phyloP scores from a whole-genome alignment of 1,140 invertebrate species.

The Dendrolimus kikuchii region DNA sequence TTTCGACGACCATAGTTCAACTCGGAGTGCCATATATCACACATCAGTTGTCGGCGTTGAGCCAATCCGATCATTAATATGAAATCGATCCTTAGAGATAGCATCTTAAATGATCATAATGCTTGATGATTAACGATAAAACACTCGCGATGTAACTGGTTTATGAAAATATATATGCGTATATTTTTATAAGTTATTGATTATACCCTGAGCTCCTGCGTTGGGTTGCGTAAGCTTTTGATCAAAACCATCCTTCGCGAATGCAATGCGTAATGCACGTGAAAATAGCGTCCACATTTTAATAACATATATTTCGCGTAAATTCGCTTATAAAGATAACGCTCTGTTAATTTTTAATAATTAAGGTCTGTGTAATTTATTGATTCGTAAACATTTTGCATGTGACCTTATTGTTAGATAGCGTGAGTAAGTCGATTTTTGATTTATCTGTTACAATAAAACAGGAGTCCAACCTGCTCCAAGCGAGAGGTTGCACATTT shows the following conservation, averaged over 20 bases:
- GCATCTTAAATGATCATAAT: constrained; percentile 21
- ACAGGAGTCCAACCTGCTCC: no score
- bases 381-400: not conserved
- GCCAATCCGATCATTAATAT: constrained; percentile 7
- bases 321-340: no score
- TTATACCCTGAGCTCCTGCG: not conserved
- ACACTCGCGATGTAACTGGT: constrained; percentile 7
- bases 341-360: no score
- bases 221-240: constrained; percentile 1
- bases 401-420: constrained; percentile 5
- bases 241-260: constrained; percentile 1
- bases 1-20: constrained; percentile 1
- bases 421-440: constrained; percentile 4
- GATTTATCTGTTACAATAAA: not conserved
- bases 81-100: constrained; percentile 26
- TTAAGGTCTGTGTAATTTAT: not conserved
- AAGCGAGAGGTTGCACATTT: no score
- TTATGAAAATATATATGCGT: constrained; percentile 2
- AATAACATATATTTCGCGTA: no score
- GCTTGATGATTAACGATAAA: constrained; percentile 23
- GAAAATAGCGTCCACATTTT: no score
- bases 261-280: not conserved
- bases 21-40: constrained; percentile 8
- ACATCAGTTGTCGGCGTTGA: constrained; percentile 1
- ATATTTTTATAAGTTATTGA: not conserved